phyloP scores from a whole-genome alignment of 2,888 invertebrate species.

The Dilophus febrilis region DNA sequence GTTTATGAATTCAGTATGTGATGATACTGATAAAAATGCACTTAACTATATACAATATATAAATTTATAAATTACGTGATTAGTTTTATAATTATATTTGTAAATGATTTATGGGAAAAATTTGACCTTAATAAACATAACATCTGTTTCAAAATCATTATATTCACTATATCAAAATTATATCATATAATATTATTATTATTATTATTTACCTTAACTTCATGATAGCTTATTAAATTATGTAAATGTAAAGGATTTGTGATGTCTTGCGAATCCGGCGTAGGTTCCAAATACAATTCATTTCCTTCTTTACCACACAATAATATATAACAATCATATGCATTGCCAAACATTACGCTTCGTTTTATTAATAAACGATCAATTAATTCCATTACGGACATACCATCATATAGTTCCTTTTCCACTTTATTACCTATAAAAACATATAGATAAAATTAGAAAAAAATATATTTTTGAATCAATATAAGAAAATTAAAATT shows the following conservation, averaged over 20 bases:
- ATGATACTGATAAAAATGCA: conserved; percentile 36
- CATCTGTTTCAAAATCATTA: too few species aligned
- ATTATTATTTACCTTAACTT: conserved; percentile 33
- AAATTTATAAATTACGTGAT: too few species aligned
- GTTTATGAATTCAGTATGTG: conserved; percentile 38
- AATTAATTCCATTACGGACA: conserved; percentile 32
- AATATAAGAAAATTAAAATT: not conserved
- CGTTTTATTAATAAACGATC: conserved; percentile 35
- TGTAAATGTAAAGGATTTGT: conserved; percentile 28
- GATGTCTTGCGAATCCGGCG: too few species aligned
- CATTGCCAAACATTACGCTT: conserved; percentile 33
- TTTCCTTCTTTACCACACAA: conserved; percentile 29
- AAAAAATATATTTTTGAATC: not conserved
- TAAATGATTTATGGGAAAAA: too few species aligned
- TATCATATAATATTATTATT: too few species aligned
- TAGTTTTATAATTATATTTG: too few species aligned
- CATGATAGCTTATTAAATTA: conserved; percentile 39
- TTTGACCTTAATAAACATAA: too few species aligned
- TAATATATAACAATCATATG: conserved; percentile 29
- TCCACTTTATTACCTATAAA: not conserved
- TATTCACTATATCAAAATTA: too few species aligned
- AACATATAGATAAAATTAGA: too few species aligned
- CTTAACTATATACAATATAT: conserved; percentile 28
- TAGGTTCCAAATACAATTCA: too few species aligned
- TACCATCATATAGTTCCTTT: conserved; percentile 25